Evolutionary conservation across 1,140 invertebrate genomes (phyloP), one percentile per base, ranked within the genome.

Genomic region (Piezodorus guildinii): DNA sequence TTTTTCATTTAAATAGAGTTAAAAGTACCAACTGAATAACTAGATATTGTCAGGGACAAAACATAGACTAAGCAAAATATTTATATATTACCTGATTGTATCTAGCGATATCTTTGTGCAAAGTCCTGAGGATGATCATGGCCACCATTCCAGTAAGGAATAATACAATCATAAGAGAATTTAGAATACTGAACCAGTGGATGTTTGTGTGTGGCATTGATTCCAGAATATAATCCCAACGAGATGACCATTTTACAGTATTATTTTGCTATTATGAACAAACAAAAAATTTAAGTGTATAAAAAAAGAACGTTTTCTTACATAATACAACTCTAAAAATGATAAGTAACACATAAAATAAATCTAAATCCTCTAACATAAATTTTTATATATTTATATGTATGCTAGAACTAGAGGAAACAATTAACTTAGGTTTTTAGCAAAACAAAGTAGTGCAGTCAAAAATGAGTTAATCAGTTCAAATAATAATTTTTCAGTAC

Each of bases 171-270:
- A 95, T 90, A 60, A 93, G 75, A 0, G 91, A 93, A 74, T 94
- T 94, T 16, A 94, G 75, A 69, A 94, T 94, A 61, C 90, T 95
- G 72, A 99, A 98, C 96, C 96, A 98, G 74, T 98, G 96, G 70
- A 99, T 99, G 76, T 98, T 98, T 0, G 94, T 94, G 71, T 98
- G 93, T 0, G 93, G 94, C 87, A 96, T 96, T 2, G 94, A 96
- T 75, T 98, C 93, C 54, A 99, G 77, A 67, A 99, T 96, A 73
- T 99, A 99, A 79, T 99, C 96, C 96, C 96, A 99, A 70, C 96
- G 82, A 0, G 94, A 98, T 0, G 94, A 96, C 96, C 96, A 99
- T 77, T 96, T 96, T 3, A 96, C 88, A 2, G 83, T 81, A 71
- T 91, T 85, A 72, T 96, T 86, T 74, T 81, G 79, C 79, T 84